These are phyloP conservation scores for Natrix natrix DNA, from an alignment of 2,797 vertebrate genomes.

Conservation along the genomic window DNA sequence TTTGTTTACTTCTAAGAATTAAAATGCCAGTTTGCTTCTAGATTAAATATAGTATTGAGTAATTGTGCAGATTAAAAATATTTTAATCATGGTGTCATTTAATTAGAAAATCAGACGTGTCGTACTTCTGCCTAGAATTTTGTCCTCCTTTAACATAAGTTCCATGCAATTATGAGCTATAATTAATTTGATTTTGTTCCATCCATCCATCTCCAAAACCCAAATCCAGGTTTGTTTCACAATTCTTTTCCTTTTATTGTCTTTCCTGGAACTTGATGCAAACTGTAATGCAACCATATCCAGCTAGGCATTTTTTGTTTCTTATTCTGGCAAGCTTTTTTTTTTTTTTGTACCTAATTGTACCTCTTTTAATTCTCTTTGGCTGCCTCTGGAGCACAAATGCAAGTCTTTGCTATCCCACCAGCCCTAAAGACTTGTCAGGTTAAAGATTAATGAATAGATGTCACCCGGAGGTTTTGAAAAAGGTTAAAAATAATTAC, in stretches of 20 bases:
- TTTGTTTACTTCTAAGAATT: background rate
- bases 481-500: slow-evolving; percentile 80
- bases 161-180: slow-evolving; percentile 20
- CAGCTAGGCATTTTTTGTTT: slow-evolving; percentile 61
- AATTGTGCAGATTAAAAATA: background rate
- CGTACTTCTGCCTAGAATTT: slow-evolving; percentile 31
- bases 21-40: background rate
- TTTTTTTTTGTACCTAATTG: slow-evolving; percentile 64
- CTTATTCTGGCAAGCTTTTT: slow-evolving; percentile 59
- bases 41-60: background rate
- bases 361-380: slow-evolving; percentile 67
- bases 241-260: slow-evolving; percentile 62
- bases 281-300: slow-evolving; percentile 62
- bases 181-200: slow-evolving; percentile 54
- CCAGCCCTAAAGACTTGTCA: slow-evolving; percentile 69
- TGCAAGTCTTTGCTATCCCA: slow-evolving; percentile 67
- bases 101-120: background rate
- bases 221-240: slow-evolving; percentile 43
- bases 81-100: background rate
- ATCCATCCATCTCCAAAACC: slow-evolving; percentile 27
- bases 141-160: slow-evolving; percentile 43
- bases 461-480: slow-evolving; percentile 74
- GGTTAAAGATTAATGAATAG: slow-evolving; percentile 80
- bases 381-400: slow-evolving; percentile 63
- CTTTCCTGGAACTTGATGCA: slow-evolving; percentile 56